phyloP scores from a whole-genome alignment of 2,797 vertebrate genomes.

The Lophius americanus region DNA sequence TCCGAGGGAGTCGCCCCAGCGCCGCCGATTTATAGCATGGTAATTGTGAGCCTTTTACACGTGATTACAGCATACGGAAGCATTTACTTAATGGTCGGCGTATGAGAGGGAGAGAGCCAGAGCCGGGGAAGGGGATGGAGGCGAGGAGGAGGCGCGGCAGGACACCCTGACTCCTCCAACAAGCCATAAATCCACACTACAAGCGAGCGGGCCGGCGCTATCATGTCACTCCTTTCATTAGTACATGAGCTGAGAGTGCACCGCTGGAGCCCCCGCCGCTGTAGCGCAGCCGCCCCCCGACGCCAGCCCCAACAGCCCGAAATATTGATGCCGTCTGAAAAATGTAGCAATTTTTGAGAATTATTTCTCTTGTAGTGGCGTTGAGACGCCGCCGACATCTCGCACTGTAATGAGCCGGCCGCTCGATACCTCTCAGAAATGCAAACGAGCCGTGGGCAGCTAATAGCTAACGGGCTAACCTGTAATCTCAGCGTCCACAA shows the following conservation, averaged over 20 bases:
- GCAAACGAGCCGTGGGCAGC: conserved; percentile 68
- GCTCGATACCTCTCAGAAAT: conserved; percentile 78
- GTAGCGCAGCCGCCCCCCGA: conserved; percentile 30
- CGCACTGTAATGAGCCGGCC: conserved; percentile 67
- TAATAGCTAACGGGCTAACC: conserved; percentile 62
- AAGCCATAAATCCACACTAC: conserved; percentile 66
- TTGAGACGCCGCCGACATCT: conserved; percentile 69
- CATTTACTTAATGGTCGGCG: conserved; percentile 83
- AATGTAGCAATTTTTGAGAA: conserved; percentile 47
- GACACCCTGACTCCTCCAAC: conserved; percentile 63
- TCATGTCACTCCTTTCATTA: conserved; percentile 73
- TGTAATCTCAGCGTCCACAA: conserved; percentile 62
- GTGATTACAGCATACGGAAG: conserved; percentile 84
- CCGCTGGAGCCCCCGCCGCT: conserved; percentile 34
- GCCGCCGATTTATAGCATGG: conserved; percentile 81
- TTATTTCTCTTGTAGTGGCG: conserved; percentile 58
- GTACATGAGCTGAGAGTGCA: conserved; percentile 59
- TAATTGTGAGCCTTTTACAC: conserved; percentile 85
- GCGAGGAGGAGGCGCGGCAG: conserved; percentile 34
- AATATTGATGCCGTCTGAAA: conserved; percentile 59
- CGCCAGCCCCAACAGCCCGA: conserved; percentile 23
- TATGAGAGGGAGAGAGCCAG: conserved; percentile 38
- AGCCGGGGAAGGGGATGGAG: conserved; percentile 39
- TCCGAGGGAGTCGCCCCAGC: conserved; percentile 67
- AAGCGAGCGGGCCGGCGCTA: conserved; percentile 58